A percentile compares a stretch with the other conserved stretches of the same genome.
Conservation (phyloP, 2,797 vertebrate species). For the Apodemus agrarius region DNA sequence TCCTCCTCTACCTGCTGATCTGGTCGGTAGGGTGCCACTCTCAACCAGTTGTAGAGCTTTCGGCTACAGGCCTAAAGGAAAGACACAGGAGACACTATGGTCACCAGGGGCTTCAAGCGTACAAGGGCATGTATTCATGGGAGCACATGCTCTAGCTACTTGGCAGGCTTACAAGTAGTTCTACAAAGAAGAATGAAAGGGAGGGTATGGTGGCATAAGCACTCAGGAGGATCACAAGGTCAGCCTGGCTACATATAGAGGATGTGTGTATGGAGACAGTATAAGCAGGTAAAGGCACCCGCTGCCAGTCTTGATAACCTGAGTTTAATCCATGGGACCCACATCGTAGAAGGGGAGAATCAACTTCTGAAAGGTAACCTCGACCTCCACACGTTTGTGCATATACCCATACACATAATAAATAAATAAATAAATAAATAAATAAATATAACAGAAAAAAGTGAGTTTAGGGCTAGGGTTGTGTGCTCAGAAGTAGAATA, state of each 20-base stretch:
- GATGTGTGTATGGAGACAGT: not conserved
- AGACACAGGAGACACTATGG: not conserved
- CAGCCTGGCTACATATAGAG: not conserved
- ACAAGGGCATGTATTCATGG: not conserved
- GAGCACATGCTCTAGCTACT: not conserved
- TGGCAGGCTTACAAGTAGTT: not conserved
- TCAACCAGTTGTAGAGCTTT: conserved; percentile 98
- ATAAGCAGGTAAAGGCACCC: not conserved
- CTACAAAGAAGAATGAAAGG: not conserved
- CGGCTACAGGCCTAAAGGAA: conserved; percentile 94
- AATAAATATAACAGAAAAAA: not conserved
- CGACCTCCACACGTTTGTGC: no score
- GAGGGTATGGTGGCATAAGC: not conserved
- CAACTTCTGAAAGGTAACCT: not conserved
- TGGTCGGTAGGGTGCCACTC: conserved; percentile 96
- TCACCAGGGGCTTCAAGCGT: not conserved
- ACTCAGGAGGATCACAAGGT: not conserved
- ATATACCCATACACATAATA: not conserved
- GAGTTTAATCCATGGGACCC: not conserved
- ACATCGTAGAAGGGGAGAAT: not conserved
- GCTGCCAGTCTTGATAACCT: not conserved
- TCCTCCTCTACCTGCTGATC: conserved; percentile 99
- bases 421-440: no score
- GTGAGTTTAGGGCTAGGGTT: not conserved
- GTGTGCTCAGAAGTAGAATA: not conserved